Evolutionary conservation across 2,113 vertebrate species (phyloP).

Genomic region (Notarius quadriscutis): DNA sequence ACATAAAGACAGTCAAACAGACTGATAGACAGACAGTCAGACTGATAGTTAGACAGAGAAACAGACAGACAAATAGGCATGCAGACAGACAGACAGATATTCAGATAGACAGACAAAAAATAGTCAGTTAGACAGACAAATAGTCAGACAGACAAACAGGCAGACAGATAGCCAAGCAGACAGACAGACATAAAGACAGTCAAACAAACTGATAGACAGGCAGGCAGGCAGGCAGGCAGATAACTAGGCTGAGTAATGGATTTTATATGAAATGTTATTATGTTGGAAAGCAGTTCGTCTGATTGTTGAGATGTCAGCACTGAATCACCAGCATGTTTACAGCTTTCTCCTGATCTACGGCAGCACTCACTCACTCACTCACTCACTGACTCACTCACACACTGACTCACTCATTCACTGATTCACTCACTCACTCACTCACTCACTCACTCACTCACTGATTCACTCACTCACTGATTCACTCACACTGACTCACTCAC

Average conservation of each 20-base stretch:
- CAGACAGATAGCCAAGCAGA: background rate
- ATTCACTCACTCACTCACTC: no score
- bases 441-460: no score
- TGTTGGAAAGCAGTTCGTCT: background rate
- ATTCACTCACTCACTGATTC: no score
- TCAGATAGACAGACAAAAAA: background rate
- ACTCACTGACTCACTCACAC: no score
- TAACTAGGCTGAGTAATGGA: background rate
- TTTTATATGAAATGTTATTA: background rate
- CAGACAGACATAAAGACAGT: background rate
- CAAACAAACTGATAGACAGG: background rate
- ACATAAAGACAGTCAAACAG: background rate
- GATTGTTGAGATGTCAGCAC: background rate
- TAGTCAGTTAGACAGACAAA: background rate
- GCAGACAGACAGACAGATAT: background rate
- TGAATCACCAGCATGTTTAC: conserved; percentile 5
- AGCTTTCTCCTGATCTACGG: background rate
- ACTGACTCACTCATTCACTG: no score
- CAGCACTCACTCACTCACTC: background rate
- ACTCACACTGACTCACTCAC: no score
- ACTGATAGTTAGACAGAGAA: background rate
- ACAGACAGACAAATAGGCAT: background rate
- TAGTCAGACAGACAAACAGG: background rate
- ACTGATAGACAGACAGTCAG: background rate
- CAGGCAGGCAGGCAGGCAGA: background rate